Base-by-base conservation (phyloP, 2,113 vertebrate genomes). In the Prochilodus magdalenae region DNA sequence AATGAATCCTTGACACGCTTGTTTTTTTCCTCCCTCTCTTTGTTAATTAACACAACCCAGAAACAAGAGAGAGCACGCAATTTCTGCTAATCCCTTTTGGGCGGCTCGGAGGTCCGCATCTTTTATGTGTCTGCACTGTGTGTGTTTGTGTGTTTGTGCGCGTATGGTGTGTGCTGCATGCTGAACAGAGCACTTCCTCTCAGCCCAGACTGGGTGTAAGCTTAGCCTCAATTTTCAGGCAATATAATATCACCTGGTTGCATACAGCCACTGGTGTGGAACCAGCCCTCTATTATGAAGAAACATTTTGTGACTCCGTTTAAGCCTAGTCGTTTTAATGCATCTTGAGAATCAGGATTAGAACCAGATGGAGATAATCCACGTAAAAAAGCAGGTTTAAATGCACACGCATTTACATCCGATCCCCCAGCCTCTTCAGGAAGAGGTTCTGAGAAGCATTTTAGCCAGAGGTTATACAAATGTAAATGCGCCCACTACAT, bases 41-140 rank as follows among this genome's bases (percentile, higher is more conserved):
- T 57, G 49, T 33, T 82, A 71, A 82, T 82, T 76, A 82, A 70
- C 66, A 57, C 53, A 62, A 55, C 33, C n/a, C 29, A 57, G 66
- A 29, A 78, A 67, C 47, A 53, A 72, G 70, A 72, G 40, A 27
- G 44, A 73, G 47, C 15, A n/a, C 13, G 51, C 24, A 44, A 69
- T 44, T 44, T 70, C 30, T 70, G 33, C 26, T 70, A 16, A 70
- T 44, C 51, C 22, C 49, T 69, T 30, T 53, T 10, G 62, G 63
- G 44, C 26, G 47, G 13, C 65, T 55, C 76, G 16, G 36, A 70
- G 66, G 20, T 44, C 66, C 18, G 5, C n/a, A n/a, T 36, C 29
- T 55, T 36, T 40, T 60, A 18, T 66, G 63, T 16, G 14, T 66
- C 24, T 65, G 62, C 14, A 29, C 16, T n/a, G 11, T 44, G 66